These are phyloP conservation scores for Matsumurasca onukii DNA, from an alignment of 1,140 invertebrate species.

Conservation along the genomic window DNA sequence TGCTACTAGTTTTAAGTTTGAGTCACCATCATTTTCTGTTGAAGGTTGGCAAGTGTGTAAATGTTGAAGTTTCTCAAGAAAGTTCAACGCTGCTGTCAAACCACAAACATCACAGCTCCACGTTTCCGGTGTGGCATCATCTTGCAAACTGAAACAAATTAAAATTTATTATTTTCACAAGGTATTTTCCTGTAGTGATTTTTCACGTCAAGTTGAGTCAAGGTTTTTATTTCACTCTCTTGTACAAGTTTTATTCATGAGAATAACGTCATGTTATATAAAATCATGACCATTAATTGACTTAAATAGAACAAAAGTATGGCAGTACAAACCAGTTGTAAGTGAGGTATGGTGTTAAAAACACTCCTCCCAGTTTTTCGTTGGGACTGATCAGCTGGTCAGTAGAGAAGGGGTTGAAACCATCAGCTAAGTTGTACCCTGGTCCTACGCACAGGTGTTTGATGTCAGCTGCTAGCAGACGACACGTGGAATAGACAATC, in stretches of 20 bases:
- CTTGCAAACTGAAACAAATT: constrained; percentile 42
- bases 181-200: constrained; percentile 56
- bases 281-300: no score
- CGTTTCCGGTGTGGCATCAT: constrained; percentile 42
- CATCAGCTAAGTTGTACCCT: constrained; percentile 42
- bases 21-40: constrained; percentile 25
- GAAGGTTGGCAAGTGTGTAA: constrained; percentile 45
- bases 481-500: constrained; percentile 78
- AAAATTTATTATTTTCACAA: not conserved
- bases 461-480: constrained; percentile 83
- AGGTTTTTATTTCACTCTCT: not conserved
- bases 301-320: constrained; percentile 31
- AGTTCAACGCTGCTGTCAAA: constrained; percentile 46
- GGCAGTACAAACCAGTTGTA: constrained; percentile 74
- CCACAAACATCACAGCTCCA: constrained; percentile 53
- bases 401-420: constrained; percentile 69
- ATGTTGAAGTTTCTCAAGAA: constrained; percentile 52
- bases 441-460: constrained; percentile 69
- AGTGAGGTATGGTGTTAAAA: constrained; percentile 77
- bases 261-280: not conserved
- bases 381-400: constrained; percentile 60
- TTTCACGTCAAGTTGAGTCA: constrained; percentile 55
- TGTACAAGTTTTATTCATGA: not conserved
- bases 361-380: constrained; percentile 78
- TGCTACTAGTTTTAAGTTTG: no score